Evolutionary conservation across 2,113 vertebrate genomes (phyloP).

Genomic region (Laticauda colubrina): DNA sequence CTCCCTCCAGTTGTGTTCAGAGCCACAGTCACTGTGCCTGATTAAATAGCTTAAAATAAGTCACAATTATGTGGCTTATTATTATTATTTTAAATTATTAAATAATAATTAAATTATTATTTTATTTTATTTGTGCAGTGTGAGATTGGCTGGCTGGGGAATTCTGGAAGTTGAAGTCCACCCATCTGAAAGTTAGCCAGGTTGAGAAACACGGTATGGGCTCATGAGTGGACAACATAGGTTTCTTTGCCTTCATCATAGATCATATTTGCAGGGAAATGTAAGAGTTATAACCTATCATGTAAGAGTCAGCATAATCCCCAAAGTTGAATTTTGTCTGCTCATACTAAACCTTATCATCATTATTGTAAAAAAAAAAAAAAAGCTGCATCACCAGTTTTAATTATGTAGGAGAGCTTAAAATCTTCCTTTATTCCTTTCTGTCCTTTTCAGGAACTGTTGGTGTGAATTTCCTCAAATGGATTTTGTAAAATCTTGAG

Average conservation of each 20-base stretch:
- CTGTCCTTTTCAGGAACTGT: background rate
- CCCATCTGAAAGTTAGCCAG: no score
- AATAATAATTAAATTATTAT: no score
- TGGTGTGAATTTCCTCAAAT: background rate
- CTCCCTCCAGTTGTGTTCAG: background rate
- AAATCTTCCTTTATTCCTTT: background rate
- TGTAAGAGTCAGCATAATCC: background rate
- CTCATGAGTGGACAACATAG: background rate
- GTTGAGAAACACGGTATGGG: background rate
- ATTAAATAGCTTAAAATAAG: background rate
- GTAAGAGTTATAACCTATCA: background rate
- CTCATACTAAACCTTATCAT: background rate
- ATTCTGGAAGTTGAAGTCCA: background rate
- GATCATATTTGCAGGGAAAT: background rate
- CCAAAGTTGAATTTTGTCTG: background rate
- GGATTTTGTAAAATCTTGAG: background rate
- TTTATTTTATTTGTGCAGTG: background rate
- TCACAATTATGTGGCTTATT: background rate
- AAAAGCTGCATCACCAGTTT: background rate
- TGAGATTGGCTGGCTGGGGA: background rate
- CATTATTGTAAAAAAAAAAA: background rate
- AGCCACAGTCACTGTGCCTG: background rate
- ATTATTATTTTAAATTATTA: no score
- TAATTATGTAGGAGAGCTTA: background rate
- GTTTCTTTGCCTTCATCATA: background rate